phyloP scores from a whole-genome alignment of 2,888 invertebrate species.

The Teinopalpus imperialis region DNA sequence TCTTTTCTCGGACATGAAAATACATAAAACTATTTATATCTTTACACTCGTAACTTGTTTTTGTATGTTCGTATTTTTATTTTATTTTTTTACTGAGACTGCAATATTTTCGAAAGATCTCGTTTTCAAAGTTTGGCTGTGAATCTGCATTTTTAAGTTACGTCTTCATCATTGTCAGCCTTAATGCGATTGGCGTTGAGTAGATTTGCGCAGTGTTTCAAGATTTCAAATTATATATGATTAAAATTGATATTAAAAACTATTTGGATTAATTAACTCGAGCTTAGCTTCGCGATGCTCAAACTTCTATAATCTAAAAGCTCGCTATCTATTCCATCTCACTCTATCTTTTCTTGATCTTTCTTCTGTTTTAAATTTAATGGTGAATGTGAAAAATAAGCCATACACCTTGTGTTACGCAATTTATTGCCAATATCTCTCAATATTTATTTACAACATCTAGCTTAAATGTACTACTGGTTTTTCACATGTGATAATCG shows the following conservation, averaged over 20 bases:
- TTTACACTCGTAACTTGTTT: neutral
- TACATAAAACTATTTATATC: neutral
- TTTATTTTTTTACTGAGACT: constrained; percentile 8
- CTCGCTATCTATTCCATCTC: no score
- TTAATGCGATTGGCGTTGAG: neutral
- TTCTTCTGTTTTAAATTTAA: no score
- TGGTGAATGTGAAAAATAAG: constrained; percentile 3
- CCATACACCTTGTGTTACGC: no score
- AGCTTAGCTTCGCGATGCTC: constrained; percentile 72
- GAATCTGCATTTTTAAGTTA: constrained; percentile 9
- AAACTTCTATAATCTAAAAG: constrained; percentile 35
- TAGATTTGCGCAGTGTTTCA: neutral
- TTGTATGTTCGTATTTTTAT: neutral
- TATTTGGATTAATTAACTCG: constrained; percentile 36
- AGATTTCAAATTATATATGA: neutral
- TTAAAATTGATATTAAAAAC: constrained; percentile 8
- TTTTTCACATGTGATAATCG: no score
- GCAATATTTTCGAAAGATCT: constrained; percentile 11
- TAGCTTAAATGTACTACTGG: no score
- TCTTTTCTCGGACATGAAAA: neutral
- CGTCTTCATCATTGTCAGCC: neutral
- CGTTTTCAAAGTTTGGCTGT: constrained; percentile 13
- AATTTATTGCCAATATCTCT: no score
- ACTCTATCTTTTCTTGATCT: no score
- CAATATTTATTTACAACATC: no score